Evolutionary conservation across 1,140 invertebrate genomes (phyloP).

Genomic region (Gonioctena quinquepunctata): DNA sequence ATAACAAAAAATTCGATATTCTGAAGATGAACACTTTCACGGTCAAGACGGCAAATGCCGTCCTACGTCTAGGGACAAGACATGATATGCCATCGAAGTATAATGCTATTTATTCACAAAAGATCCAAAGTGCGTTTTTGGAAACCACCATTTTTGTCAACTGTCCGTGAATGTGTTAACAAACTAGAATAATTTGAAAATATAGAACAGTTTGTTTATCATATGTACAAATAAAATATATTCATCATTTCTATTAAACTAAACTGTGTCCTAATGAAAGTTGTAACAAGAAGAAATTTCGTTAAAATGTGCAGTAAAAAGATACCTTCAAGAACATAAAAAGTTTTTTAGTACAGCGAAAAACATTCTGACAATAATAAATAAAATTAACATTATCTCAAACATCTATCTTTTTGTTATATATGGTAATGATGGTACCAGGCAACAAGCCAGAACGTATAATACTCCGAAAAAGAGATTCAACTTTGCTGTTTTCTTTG

Average conservation of each 20-base stretch:
- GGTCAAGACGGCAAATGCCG: too few relatives aligned
- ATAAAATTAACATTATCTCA: neutral
- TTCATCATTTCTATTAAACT: neutral
- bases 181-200: neutral
- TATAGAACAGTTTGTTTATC: neutral
- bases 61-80: too few relatives aligned
- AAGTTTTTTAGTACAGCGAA: neutral
- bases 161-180: neutral
- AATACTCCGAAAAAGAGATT: conserved; percentile 91
- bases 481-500: conserved; percentile 84
- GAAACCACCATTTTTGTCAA: neutral
- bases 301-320: too few relatives aligned
- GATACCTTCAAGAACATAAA: neutral
- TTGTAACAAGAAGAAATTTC: neutral
- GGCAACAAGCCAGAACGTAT: conserved; percentile 79
- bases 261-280: neutral
- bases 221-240: neutral
- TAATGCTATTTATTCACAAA: too few relatives aligned
- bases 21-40: too few relatives aligned
- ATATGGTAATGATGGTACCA: conserved; percentile 64
- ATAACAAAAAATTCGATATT: too few relatives aligned
- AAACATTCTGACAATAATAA: neutral
- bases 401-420: conserved; percentile 47
- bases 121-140: too few relatives aligned
- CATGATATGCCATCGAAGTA: too few relatives aligned